Conservation (phyloP, 2,888 invertebrate genomes). For the Pristionchus japonicus region DNA sequence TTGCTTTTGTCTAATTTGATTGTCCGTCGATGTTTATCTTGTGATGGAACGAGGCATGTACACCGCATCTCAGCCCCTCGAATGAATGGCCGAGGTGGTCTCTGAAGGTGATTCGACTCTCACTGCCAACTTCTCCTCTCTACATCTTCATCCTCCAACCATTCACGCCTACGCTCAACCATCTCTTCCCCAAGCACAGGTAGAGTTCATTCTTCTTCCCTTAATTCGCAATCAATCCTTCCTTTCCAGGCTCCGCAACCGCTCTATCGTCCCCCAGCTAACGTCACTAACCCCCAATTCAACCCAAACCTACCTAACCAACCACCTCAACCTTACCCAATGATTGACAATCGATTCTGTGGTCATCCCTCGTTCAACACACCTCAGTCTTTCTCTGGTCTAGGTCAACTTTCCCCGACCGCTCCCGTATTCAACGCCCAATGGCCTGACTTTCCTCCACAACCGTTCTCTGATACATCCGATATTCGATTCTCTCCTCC, state of each 20-base stretch:
- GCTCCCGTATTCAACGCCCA: background rate
- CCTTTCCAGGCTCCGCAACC: background rate
- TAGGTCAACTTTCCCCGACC: background rate
- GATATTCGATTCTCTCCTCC: background rate
- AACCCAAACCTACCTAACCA: background rate
- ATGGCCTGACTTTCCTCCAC: background rate
- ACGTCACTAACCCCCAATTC: background rate
- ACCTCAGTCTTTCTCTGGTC: background rate
- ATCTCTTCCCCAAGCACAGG: background rate
- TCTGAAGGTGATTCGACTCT: background rate
- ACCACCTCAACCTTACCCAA: background rate
- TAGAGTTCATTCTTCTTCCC: background rate
- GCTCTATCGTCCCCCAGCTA: background rate
- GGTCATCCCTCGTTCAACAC: background rate
- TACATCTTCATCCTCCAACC: background rate
- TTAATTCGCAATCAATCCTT: background rate
- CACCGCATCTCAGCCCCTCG: background rate
- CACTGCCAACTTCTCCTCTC: background rate
- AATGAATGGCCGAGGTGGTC: conserved; percentile 24
- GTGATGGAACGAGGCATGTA: background rate
- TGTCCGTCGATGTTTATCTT: background rate
- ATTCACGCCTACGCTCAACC: background rate
- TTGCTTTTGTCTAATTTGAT: background rate
- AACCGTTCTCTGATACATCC: background rate
- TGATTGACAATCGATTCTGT: background rate